Conservation (phyloP, 2,113 vertebrate genomes). For the Siniperca knerii region DNA sequence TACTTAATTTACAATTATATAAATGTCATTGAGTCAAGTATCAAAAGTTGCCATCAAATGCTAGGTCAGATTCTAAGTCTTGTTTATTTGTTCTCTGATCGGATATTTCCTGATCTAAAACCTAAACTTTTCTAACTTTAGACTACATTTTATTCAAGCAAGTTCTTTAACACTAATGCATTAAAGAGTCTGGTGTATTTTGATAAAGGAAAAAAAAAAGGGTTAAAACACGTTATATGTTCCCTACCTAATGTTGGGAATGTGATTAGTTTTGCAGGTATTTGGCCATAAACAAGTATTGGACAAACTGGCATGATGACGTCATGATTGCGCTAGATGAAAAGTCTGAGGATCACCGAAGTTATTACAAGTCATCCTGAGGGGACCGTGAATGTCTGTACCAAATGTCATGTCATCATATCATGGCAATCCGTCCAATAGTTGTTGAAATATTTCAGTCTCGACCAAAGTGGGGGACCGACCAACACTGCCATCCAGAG, state of each 20-base stretch:
- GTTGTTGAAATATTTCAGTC: too few relatives aligned
- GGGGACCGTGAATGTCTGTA: not conserved
- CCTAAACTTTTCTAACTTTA: not conserved
- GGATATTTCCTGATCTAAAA: not conserved
- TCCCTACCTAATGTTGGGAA: not conserved
- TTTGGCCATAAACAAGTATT: not conserved
- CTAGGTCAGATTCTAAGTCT: too few relatives aligned
- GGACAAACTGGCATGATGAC: not conserved
- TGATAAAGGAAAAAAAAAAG: too few relatives aligned
- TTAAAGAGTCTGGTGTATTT: too few relatives aligned
- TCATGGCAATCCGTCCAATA: not conserved
- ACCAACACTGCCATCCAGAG: too few relatives aligned
- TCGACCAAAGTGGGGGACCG: too few relatives aligned
- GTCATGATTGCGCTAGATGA: not conserved
- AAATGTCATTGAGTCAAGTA: not conserved
- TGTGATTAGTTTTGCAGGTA: not conserved
- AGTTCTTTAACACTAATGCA: too few relatives aligned
- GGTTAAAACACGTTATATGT: too few relatives aligned
- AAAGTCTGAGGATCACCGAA: not conserved
- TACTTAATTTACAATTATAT: not conserved
- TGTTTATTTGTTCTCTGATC: not conserved
- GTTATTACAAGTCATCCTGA: not conserved
- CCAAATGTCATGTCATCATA: not conserved
- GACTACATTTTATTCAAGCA: not conserved
- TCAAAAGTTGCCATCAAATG: not conserved